phyloP scores from a whole-genome alignment of 1,140 invertebrate species.

The Sitophilus oryzae region DNA sequence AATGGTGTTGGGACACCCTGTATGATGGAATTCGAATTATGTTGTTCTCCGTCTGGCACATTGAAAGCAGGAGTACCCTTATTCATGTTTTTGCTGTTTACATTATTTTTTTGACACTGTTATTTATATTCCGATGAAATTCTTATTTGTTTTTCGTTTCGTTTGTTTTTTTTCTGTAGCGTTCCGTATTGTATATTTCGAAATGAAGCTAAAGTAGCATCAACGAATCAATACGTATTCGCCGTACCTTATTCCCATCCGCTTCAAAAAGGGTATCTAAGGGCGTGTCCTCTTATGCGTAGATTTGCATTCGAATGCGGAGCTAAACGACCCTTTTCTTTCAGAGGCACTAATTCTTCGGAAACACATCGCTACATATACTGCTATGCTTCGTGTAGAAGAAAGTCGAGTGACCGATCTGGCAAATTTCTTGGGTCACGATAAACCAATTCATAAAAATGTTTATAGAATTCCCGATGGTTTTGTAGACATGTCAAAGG shows the following conservation, averaged over 20 bases:
- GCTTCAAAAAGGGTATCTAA: neutral
- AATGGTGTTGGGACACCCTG: too few species aligned
- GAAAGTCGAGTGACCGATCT: constrained; percentile 7
- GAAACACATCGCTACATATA: constrained; percentile 6
- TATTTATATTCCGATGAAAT: too few species aligned
- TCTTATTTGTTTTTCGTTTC: too few species aligned
- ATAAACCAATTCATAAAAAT: constrained; percentile 6
- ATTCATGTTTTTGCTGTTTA: too few species aligned
- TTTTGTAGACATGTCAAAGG: constrained; percentile 7
- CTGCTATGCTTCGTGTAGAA: constrained; percentile 4
- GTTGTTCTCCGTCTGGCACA: too few species aligned
- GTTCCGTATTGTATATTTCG: too few species aligned
- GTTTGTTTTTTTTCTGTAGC: too few species aligned
- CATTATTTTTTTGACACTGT: too few species aligned
- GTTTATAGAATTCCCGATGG: constrained; percentile 9
- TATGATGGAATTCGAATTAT: too few species aligned
- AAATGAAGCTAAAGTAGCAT: constrained; percentile 1
- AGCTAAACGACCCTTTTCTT: constrained; percentile 3
- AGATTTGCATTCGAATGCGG: constrained; percentile 1
- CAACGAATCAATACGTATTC: neutral
- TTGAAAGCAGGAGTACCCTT: too few species aligned
- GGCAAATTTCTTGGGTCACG: constrained; percentile 6
- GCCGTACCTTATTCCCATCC: neutral
- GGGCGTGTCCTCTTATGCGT: constrained; percentile 1
- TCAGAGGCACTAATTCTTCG: neutral